Percentiles rank a stretch among this genome's conserved stretches.
These are phyloP conservation scores for Nebria ingens DNA, from an alignment of 1,140 invertebrate species.

Conservation along the genomic window DNA sequence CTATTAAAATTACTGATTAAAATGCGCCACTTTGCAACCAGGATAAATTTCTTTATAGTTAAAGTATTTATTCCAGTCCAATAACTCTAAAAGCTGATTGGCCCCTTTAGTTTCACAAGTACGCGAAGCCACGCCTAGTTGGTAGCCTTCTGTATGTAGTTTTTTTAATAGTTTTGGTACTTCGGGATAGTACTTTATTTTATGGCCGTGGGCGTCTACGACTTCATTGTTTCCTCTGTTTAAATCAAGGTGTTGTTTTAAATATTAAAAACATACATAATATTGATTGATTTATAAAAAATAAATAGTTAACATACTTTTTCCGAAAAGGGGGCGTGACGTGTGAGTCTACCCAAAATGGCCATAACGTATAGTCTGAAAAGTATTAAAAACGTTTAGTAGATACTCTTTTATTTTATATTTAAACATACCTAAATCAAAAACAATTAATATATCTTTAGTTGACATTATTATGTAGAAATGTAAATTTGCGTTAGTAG, in stretches of 20 bases:
- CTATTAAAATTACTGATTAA: slow-evolving; percentile 46
- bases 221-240: slow-evolving; percentile 39
- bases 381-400: slow-evolving; percentile 19
- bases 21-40: slow-evolving; percentile 58
- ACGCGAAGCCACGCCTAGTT: slow-evolving; percentile 53
- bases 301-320: no score
- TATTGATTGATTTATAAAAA: no score
- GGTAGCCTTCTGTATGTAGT: slow-evolving; percentile 43
- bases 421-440: slow-evolving; percentile 48
- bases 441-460: slow-evolving; percentile 37
- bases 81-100: slow-evolving; percentile 51
- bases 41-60: slow-evolving; percentile 65
- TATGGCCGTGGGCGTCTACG: slow-evolving; percentile 39
- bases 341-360: slow-evolving; percentile 66
- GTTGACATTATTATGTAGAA: not conserved
- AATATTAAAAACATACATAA: not conserved
- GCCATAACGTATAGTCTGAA: slow-evolving; percentile 69
- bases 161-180: slow-evolving; percentile 49
- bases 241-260: slow-evolving; percentile 13
- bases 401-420: slow-evolving; percentile 13
- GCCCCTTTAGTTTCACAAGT: slow-evolving; percentile 56
- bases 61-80: slow-evolving; percentile 62
- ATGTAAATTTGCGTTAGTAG: no score
- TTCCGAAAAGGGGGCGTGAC: slow-evolving; percentile 53
- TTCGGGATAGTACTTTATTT: slow-evolving; percentile 47